phyloP scores from a whole-genome alignment of 2,113 vertebrate species.

The Daphoenositta chrysoptera region DNA sequence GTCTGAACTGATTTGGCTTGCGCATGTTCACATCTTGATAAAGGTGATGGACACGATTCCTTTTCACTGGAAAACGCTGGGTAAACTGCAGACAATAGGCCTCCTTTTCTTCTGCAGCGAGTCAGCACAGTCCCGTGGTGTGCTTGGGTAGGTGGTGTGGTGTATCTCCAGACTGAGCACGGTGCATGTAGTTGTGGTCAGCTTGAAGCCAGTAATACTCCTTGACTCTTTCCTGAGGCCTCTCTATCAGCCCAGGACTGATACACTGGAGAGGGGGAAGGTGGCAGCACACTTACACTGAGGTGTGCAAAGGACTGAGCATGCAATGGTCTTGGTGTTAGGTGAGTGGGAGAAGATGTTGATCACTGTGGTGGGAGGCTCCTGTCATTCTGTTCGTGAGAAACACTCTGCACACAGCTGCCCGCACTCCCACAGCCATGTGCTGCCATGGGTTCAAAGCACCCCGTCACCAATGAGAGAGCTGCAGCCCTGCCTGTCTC shows the following conservation, averaged over 20 bases:
- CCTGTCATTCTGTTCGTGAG: neutral
- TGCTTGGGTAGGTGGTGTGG: neutral
- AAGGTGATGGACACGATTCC: neutral
- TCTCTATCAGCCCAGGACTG: neutral
- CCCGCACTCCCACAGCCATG: neutral
- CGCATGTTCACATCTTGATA: neutral
- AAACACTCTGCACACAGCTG: neutral
- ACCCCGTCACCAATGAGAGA: neutral
- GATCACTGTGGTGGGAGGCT: rapidly evolving
- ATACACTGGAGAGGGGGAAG: neutral
- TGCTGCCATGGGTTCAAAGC: neutral
- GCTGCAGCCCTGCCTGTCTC: neutral
- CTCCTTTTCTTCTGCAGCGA: rapidly evolving
- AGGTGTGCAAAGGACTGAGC: neutral
- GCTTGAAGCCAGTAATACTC: neutral
- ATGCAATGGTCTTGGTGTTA: neutral
- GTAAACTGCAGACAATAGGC: neutral
- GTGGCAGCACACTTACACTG: neutral
- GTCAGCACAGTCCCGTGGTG: rapidly evolving
- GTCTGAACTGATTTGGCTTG: neutral
- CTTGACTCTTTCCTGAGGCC: rapidly evolving
- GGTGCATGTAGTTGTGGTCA: rapidly evolving
- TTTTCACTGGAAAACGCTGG: rapidly evolving
- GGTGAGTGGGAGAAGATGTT: neutral
- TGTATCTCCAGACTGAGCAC: rapidly evolving